Evolutionary conservation across 2,797 vertebrate genomes (phyloP).

Genomic region (Cetoscarus ocellatus): DNA sequence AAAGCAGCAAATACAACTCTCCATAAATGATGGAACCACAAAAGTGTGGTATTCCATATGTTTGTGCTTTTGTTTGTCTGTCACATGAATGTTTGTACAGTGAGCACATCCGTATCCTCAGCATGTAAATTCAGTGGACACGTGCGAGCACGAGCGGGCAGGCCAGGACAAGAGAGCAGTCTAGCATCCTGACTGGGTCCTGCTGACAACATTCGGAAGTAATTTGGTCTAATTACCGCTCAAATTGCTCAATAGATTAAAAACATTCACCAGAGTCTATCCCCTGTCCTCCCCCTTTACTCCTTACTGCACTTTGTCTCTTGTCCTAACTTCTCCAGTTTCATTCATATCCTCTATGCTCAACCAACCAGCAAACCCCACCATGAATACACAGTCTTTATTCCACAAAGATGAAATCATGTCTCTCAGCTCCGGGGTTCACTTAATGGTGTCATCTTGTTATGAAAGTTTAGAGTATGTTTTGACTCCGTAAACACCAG

Average conservation of each 20-base stretch:
- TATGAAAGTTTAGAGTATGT: slow-evolving; percentile 2
- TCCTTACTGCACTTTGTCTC: slow-evolving; percentile 39
- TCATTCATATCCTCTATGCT: slow-evolving; percentile 36
- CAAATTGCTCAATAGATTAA: slow-evolving; percentile 71
- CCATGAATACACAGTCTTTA: slow-evolving; percentile 18
- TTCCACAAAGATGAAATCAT: slow-evolving; percentile 7
- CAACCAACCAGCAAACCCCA: slow-evolving; percentile 14
- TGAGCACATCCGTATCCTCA: slow-evolving; percentile 26
- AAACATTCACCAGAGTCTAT: slow-evolving; percentile 38
- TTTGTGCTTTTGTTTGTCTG: slow-evolving; percentile 11
- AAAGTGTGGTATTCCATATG: slow-evolving; percentile 5
- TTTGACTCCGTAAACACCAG: slow-evolving; percentile 25
- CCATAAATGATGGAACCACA: slow-evolving; percentile 47
- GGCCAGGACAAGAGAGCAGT: slow-evolving; percentile 45
- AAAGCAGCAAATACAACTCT: slow-evolving; percentile 23
- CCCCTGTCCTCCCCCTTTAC: slow-evolving; percentile 5
- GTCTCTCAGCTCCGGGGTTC: neutral
- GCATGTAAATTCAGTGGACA: slow-evolving; percentile 48
- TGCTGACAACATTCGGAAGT: slow-evolving; percentile 76
- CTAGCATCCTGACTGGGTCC: slow-evolving; percentile 45
- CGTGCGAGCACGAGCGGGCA: slow-evolving; percentile 29
- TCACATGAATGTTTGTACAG: neutral
- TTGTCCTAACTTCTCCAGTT: slow-evolving; percentile 40
- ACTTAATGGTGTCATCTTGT: slow-evolving; percentile 21
- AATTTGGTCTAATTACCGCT: slow-evolving; percentile 79